Evolutionary conservation across 2,888 invertebrate species (phyloP), one percentile per base, ranked within the genome.

Genomic region (Gari tellinella): DNA sequence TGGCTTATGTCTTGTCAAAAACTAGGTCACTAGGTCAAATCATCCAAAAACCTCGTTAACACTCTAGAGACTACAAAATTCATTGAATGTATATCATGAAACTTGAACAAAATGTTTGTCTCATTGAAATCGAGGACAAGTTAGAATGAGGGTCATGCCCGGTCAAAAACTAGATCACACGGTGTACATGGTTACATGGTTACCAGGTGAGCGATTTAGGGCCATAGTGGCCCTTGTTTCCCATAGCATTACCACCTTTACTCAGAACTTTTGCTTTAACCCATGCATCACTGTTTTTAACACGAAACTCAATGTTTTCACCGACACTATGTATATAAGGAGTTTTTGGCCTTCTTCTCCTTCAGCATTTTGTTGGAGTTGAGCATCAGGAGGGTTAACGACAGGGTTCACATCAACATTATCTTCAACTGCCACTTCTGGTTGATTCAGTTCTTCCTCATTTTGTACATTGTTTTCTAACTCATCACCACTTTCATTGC

Each of bases 221-320:
- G 31, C 31, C 31, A 31, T 31, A 7, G 5, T 31, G 31, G 31
- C 31, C 31, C 31, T 31, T 10, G 4, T 31, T 74, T 45, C 69
- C 62, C 15, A 37, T 69, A 38, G 64, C 40, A 37, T 76, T 77
- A 48, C 72, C 65, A 25, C 72, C 52, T 62, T 51, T 43, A 26
- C 63, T 49, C 37, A 63, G 19, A 21, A 62, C 46, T 51, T 37
- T n/a, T 10, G 66, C 72, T 51, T 70, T 70, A 15, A 45, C 41
- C 64, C 64, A 70, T 15, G 19, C 45, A 14, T 64, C 25, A 57
- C 25, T 58, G 25, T 45, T 53, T 37, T 46, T 57, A 1, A 19
- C 17, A 15, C 21, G 17, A n/a, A 31, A 55, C 17, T 26, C 45
- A 31, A 67, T 58, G 7, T 37, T 51, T 4, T 72, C 56, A 57